A percentile compares a stretch with the other conserved stretches of the same genome.
Conservation (phyloP, 2,888 invertebrate genomes). For the Perizoma affinitatum region DNA sequence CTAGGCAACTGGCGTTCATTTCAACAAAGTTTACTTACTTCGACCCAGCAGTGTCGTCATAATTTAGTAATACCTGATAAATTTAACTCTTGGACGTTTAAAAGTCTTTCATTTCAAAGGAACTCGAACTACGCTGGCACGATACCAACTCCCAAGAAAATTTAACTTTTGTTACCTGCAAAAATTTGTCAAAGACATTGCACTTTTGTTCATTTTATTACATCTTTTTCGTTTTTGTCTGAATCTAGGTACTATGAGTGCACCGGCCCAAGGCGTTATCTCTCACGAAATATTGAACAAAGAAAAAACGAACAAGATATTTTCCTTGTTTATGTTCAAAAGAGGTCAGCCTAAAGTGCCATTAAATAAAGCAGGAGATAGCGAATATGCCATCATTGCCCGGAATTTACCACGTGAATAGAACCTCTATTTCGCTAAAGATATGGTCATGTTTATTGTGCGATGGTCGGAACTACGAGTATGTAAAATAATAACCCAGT, state of each 20-base stretch:
- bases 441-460: slow-evolving; percentile 22
- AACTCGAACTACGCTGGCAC: slow-evolving; percentile 27
- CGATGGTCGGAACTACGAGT: slow-evolving; percentile 7
- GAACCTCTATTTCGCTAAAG: slow-evolving; percentile 12
- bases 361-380: slow-evolving; percentile 30
- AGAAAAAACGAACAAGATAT: slow-evolving; percentile 32
- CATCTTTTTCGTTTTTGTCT: slow-evolving; percentile 16
- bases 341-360: slow-evolving; percentile 32
- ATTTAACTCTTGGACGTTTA: slow-evolving; percentile 11
- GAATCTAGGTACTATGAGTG: slow-evolving; percentile 17
- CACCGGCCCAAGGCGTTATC: slow-evolving; percentile 26
- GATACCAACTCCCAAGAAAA: slow-evolving; percentile 26
- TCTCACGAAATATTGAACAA: slow-evolving; percentile 28
- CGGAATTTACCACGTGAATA: slow-evolving; percentile 19
- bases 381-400: slow-evolving; percentile 21
- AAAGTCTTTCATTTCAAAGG: slow-evolving; percentile 10
- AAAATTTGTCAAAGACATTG: slow-evolving; percentile 10
- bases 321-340: slow-evolving; percentile 36
- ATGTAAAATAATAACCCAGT: slow-evolving; percentile 33
- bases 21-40: slow-evolving; percentile 19
- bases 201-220: slow-evolving; percentile 15
- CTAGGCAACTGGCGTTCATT: slow-evolving; percentile 11
- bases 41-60: slow-evolving; percentile 10
- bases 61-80: slow-evolving; percentile 24
- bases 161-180: slow-evolving; percentile 25